These are phyloP conservation scores for Trematomus bernacchii DNA, from an alignment of 2,797 vertebrate species.

Conservation along the genomic window DNA sequence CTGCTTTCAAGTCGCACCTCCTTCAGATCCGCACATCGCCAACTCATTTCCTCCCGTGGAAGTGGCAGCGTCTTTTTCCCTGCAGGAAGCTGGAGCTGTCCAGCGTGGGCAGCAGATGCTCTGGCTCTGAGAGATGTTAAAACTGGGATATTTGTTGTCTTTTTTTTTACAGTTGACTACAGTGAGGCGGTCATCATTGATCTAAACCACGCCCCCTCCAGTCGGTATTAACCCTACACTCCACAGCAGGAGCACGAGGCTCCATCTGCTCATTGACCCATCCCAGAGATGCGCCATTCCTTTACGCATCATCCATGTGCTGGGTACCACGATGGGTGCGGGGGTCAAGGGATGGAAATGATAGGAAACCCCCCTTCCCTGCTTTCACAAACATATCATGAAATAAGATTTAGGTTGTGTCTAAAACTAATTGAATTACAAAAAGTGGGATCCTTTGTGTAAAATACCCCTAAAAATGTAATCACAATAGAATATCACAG, in stretches of 20 bases:
- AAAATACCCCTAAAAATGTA: not conserved
- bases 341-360: not conserved
- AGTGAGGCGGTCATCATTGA: constrained; percentile 68
- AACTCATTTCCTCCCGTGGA: constrained; percentile 43
- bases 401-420: too few relatives aligned
- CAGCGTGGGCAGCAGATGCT: constrained; percentile 19
- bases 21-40: constrained; percentile 42
- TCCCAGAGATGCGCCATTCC: constrained; percentile 69
- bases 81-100: constrained; percentile 24
- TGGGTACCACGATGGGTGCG: constrained; percentile 43
- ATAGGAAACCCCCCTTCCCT: not conserved
- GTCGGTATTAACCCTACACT: constrained; percentile 78
- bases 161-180: constrained; percentile 58
- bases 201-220: constrained; percentile 72
- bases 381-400: not conserved
- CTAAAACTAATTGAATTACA: not conserved
- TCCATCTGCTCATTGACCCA: constrained; percentile 47
- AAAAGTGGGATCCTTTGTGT: not conserved
- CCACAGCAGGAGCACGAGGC: constrained; percentile 30
- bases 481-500: not conserved
- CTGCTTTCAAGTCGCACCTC: constrained; percentile 64
- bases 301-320: constrained; percentile 42
- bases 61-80: not conserved
- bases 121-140: constrained; percentile 15
- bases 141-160: constrained; percentile 28